Base-by-base conservation (phyloP, 2,113 vertebrate species). In the Sinocyclocheilus rhinocerous region DNA sequence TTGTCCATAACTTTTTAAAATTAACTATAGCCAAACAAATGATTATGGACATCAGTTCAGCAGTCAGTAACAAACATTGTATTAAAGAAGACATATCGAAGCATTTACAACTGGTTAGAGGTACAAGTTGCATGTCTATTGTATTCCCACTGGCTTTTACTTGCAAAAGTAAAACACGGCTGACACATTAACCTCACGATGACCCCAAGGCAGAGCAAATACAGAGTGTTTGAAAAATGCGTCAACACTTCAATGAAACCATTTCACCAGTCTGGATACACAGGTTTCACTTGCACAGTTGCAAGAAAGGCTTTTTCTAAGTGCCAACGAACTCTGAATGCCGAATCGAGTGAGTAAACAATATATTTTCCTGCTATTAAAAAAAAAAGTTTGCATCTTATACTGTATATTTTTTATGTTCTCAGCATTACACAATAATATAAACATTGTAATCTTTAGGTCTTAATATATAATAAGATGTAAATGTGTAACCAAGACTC, bases 181-280 rank as follows among this genome's bases (percentile, higher is more conserved):
- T 83, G 63, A 52, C 81, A 70, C 42, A 8, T 59, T 83, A 73
- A 73, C 81, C 67, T 73, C 26, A 57, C 0, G 8, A 59, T 59
- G 33, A 84, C 81, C 69, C 10, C 11, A 59, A 69, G 22, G 11
- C 29, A 57, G 50, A 36, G 45, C 26, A 33, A 72, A 55, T 39
- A 69, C 10, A 16, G 26, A 67, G 24, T 57, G 67, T 59, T 83
- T 39, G 4, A 42, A 72, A 29, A 42, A 24, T 0, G 50, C 18
- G 29, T 84, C 26, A 82, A 20, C 42, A 52, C 16, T 29, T 67
- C 24, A 26, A 2, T 65, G 36, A 18, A 48, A 29, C 24, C 15
- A 81, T 81, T 67, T 78, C 13, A 81, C 57, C 59, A 67, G 65
- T 36, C 42, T 69, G 10, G 42, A 16, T 16, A 67, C 2, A 52